These are phyloP conservation scores for Sicus ferrugineus DNA, from an alignment of 2,888 invertebrate genomes.

Conservation along the genomic window DNA sequence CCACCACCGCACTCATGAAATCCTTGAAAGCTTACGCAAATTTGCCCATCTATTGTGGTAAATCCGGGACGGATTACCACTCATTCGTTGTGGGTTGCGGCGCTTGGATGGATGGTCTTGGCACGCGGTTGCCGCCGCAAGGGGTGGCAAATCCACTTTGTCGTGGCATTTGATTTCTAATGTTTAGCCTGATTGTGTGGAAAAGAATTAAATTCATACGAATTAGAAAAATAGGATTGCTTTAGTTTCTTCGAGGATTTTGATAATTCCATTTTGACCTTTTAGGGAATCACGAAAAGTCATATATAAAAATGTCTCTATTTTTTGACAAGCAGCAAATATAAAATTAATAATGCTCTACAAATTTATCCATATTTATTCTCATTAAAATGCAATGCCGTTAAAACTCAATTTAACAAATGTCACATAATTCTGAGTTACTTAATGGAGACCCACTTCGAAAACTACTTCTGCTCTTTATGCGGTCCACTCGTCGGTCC, in stretches of 20 bases:
- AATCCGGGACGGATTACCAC: slow-evolving; percentile 59
- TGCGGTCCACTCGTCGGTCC: not conserved
- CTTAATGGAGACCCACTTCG: no score
- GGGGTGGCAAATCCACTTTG: slow-evolving; percentile 61
- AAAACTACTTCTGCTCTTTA: no score
- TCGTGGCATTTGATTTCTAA: slow-evolving; percentile 59
- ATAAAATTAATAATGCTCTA: no score
- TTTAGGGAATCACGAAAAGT: no score
- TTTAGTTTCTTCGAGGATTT: slow-evolving; percentile 5
- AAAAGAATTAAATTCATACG: slow-evolving; percentile 30
- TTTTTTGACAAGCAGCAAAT: no score
- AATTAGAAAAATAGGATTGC: slow-evolving; percentile 28
- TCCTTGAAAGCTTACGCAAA: slow-evolving; percentile 48
- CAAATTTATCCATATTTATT: no score
- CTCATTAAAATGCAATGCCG: not conserved
- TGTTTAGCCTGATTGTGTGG: slow-evolving; percentile 31
- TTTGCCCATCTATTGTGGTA: slow-evolving; percentile 60
- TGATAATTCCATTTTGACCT: not conserved
- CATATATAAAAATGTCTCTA: no score
- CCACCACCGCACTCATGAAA: slow-evolving; percentile 31
- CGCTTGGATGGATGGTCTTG: no score
- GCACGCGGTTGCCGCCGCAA: slow-evolving; percentile 46
- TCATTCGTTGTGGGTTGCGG: slow-evolving; percentile 23
- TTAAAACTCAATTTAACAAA: not conserved
- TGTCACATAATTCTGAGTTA: no score